A percentile compares a stretch with the other conserved stretches of the same genome.
Conservation (phyloP, 1,140 invertebrate genomes). For the Octopus sinensis region DNA sequence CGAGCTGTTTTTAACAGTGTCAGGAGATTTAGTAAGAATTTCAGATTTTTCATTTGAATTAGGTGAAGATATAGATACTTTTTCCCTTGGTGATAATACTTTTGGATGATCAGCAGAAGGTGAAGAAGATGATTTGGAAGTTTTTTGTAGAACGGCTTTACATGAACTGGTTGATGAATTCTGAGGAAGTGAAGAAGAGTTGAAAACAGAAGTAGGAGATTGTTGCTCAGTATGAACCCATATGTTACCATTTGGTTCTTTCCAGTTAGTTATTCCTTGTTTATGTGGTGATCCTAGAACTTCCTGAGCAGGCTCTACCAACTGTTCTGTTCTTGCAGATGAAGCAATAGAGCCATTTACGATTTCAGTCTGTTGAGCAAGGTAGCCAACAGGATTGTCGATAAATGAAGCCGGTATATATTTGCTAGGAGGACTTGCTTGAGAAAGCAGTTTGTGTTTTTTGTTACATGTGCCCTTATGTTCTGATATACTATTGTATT, state of each 20-base stretch:
- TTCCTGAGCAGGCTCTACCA: not conserved
- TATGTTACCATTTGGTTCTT: not conserved
- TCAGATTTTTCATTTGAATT: not conserved
- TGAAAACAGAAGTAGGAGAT: not conserved
- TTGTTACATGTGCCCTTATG: not conserved
- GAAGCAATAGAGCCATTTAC: slow-evolving; percentile 41
- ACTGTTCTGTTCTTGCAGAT: not conserved
- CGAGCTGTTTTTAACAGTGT: not conserved
- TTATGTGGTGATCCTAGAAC: not conserved
- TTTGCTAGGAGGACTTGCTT: not conserved
- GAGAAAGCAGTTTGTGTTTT: not conserved
- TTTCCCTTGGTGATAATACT: not conserved
- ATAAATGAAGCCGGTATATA: slow-evolving; percentile 68
- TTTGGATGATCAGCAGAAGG: not conserved
- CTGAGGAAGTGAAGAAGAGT: not conserved
- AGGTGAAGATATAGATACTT: not conserved
- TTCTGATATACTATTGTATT: not conserved
- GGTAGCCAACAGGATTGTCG: slow-evolving; percentile 83
- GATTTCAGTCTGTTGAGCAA: slow-evolving; percentile 59
- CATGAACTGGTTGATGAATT: not conserved
- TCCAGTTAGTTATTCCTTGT: not conserved
- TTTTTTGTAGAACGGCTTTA: not conserved
- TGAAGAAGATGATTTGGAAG: not conserved
- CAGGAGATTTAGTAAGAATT: not conserved
- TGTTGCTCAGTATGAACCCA: not conserved